Conservation (phyloP, 2,888 invertebrate species). For the Parasteatoda lunata region DNA sequence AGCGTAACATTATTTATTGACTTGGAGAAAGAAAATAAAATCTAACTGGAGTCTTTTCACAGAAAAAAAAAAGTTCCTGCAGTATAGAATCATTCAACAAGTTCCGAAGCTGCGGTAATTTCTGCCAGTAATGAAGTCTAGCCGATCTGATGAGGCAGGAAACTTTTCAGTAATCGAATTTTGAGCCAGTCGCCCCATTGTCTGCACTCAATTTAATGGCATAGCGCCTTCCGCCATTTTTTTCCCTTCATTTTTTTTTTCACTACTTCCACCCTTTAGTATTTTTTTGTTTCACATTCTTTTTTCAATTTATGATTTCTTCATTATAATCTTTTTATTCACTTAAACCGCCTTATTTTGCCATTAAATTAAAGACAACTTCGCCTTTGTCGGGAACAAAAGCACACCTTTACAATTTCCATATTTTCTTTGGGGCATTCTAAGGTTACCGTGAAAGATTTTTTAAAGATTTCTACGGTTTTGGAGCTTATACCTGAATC, state of each 20-base stretch:
- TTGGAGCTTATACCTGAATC: too few species aligned
- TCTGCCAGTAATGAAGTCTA: slow-evolving; percentile 49
- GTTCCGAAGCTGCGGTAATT: slow-evolving; percentile 18
- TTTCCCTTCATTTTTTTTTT: background rate
- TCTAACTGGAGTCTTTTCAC: too few species aligned
- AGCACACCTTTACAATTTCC: background rate
- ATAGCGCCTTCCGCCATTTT: slow-evolving; percentile 20
- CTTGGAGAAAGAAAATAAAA: too few species aligned
- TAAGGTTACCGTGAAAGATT: background rate
- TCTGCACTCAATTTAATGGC: slow-evolving; percentile 58
- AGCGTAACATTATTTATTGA: too few species aligned
- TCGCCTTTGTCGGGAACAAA: slow-evolving; percentile 30
- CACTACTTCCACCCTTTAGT: background rate
- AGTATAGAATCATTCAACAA: slow-evolving; percentile 44
- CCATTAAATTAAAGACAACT: slow-evolving; percentile 43
- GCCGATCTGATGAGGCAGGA: slow-evolving; percentile 29
- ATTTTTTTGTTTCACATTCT: slow-evolving; percentile 8
- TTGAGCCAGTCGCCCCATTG: slow-evolving; percentile 45
- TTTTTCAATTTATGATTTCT: slow-evolving; percentile 33
- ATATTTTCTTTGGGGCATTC: background rate
- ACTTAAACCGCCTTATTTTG: slow-evolving; percentile 26
- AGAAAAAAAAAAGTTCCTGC: background rate
- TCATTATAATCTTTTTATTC: slow-evolving; percentile 53
- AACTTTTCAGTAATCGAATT: slow-evolving; percentile 61
- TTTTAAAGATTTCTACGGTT: background rate